These are phyloP conservation scores for Speoplatyrhinus poulsoni DNA, from an alignment of 2,113 vertebrate species.

Conservation along the genomic window DNA sequence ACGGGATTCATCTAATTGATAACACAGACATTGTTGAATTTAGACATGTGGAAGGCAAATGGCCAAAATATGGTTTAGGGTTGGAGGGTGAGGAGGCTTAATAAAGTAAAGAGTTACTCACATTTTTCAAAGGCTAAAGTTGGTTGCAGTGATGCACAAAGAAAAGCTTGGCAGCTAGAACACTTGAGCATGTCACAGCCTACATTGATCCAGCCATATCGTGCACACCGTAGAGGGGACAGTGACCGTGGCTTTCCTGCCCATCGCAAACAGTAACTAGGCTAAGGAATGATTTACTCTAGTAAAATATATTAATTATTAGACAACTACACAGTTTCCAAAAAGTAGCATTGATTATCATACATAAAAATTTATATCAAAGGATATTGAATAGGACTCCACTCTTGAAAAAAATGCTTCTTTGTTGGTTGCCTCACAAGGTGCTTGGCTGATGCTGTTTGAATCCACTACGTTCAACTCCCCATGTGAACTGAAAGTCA, in stretches of 20 bases:
- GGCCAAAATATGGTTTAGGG: constrained; percentile 1
- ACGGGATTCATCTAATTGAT: constrained; percentile 82
- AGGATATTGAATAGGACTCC: constrained; percentile 96
- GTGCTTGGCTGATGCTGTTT: constrained; percentile 51
- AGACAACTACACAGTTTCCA: background rate
- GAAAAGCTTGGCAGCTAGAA: constrained; percentile 90
- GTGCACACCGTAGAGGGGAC: constrained; percentile 88
- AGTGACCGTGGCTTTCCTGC: constrained; percentile 85
- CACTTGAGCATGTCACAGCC: constrained; percentile 91
- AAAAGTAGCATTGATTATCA: background rate
- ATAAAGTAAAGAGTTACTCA: constrained; percentile 59
- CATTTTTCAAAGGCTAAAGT: constrained; percentile 84
- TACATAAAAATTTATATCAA: constrained; percentile 38
- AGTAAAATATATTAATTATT: background rate
- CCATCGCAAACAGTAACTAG: constrained; percentile 86
- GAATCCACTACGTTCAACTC: constrained; percentile 47
- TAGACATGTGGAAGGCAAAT: background rate
- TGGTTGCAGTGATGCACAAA: constrained; percentile 85
- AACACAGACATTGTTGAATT: constrained; percentile 5
- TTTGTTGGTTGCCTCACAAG: constrained; percentile 86
- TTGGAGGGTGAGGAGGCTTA: too few relatives aligned
- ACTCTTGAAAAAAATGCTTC: constrained; percentile 91
- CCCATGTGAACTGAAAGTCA: constrained; percentile 58
- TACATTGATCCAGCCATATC: constrained; percentile 88
- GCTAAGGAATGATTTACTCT: constrained; percentile 74